Evolutionary conservation across 2,797 vertebrate genomes (phyloP), one percentile per base, ranked within the genome.

Genomic region (Sarcoramphus papa): DNA sequence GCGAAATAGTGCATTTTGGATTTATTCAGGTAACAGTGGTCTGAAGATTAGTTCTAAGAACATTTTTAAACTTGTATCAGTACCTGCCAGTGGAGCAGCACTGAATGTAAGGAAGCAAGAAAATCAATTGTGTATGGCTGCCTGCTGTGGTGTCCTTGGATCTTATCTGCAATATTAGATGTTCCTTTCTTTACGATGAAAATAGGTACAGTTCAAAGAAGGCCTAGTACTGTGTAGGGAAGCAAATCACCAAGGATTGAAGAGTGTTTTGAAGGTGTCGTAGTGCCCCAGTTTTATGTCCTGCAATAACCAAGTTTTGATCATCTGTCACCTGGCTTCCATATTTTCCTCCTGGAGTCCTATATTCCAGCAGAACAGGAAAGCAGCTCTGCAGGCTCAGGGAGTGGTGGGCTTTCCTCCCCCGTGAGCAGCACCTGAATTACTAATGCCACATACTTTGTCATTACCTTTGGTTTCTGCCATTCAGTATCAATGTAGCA

Each of bases 111-210:
- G 79, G 54, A 33, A 90, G 78, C n/a, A 70, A 56, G 79, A 73
- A 91, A 96, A 96, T 93, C 95, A 92, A 50, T 85, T 63, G 69
- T 53, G 76, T 57, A 2, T 79, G 89, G 85, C 85, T 95, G 82
- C 82, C 94, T 90, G 82, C 91, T 86, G 50, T 17, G 27, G 69
- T 74, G 94, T 76, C 82, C 88, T 96, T 96, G 95, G 92, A 95
- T 96, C 92, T 92, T 93, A 95, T 74, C 95, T 94, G 73, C 82
- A 81, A 25, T 53, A 86, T 67, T 69, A 76, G 63, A 75, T 63
- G 65, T 69, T 69, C 64, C 54, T 83, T 92, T 83, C 87, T 95
- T 86, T 40, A 69, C 73, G 51, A 78, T 67, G 79, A 92, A 88
- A 97, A 96, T 18, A 93, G 75, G 56, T 63, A 69, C 21, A 74